Conservation (phyloP, 2,888 invertebrate species). For the Argynnis bischoffii region DNA sequence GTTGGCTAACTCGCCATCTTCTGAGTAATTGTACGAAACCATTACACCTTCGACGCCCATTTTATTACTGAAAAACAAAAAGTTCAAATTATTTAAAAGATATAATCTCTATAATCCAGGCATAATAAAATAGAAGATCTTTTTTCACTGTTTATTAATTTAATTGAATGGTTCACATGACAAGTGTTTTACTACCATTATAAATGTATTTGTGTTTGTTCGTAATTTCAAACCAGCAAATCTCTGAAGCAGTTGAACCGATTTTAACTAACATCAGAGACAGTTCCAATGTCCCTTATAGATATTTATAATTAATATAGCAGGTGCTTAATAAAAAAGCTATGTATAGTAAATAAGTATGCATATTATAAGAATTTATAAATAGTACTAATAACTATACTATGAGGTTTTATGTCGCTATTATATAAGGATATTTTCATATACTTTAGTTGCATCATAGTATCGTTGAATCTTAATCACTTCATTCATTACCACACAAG, state of each 20-base stretch:
- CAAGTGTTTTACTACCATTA: no score
- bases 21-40: slow-evolving; percentile 74
- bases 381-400: not conserved
- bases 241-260: no score
- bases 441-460: not conserved
- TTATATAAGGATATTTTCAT: not conserved
- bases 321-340: not conserved
- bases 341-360: not conserved
- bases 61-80: slow-evolving; percentile 42
- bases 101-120: no score
- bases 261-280: no score
- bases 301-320: no score
- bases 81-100: no score
- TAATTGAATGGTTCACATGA: no score
- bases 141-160: no score
- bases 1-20: slow-evolving; percentile 69
- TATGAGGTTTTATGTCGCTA: not conserved
- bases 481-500: slow-evolving; percentile 8
- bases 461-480: slow-evolving; percentile 3
- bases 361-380: not conserved
- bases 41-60: slow-evolving; percentile 78
- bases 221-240: no score
- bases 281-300: no score
- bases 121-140: not conserved
- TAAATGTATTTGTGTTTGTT: no score